Base-by-base conservation (phyloP, 2,797 vertebrate species). In the Neosilurus hyrtlii region DNA sequence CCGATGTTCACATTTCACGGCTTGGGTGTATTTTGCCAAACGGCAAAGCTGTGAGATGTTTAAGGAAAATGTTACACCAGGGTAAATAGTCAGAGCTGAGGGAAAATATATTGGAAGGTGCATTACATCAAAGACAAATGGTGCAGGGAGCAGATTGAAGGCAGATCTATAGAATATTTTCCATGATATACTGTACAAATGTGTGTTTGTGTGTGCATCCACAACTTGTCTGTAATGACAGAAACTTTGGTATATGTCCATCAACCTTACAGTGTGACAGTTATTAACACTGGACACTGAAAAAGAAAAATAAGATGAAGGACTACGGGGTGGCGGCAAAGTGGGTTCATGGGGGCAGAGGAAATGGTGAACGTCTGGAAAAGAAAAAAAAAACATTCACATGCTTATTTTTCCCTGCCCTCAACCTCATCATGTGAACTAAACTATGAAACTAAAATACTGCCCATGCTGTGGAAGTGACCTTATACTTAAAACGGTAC, bases 351-450 rank as follows among this genome's bases (percentile, higher is more conserved):
- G 90, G 86, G 86, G 76, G 75, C 89, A 96, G 94, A 96, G 95
- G 95, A 96, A 96, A 95, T 93, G 94, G 95, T 91, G 90, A 89
- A 89, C 89, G 86, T 87, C 89, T 91, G 89, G 89, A 92, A 71
- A 65, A 37, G 0, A 65, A 77, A 20, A 26, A 90, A 92, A 90
- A 93, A 85, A 94, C 94, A 95, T 87, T 82, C 89, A 91, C 92
- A 91, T 92, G 94, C 92, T 95, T 96, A 93, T 96, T 95, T 62
- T 95, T 95, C 93, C 92, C 87, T 94, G 94, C 90, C 88, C 90
- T 91, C 80, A 87, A 88, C 88, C 93, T 91, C 95, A 95, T 96
- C 95, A 95, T 95, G 95, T 94, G 95, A 93, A 91, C 91, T 89
- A 88, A 92, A 90, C 87, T 88, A 92, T 91, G 93, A 91, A 92